Evolutionary conservation across 1,140 invertebrate species (phyloP).

Genomic region (Drosophila bocqueti): DNA sequence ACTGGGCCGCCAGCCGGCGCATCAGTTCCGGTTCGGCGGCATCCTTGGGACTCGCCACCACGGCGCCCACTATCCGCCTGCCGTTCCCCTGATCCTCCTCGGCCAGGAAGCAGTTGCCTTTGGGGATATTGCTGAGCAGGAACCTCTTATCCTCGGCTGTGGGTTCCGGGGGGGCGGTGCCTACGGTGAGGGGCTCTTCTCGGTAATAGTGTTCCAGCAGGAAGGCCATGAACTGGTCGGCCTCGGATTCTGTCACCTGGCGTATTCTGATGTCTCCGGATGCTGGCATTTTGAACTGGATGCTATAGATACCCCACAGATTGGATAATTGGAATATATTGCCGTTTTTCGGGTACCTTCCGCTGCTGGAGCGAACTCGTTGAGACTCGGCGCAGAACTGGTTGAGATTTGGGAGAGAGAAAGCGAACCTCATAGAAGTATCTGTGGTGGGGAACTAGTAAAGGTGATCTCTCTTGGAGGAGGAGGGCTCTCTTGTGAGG

Average conservation of each 20-base stretch:
- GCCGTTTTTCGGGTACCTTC: not conserved
- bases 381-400: constrained; percentile 15
- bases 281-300: not conserved
- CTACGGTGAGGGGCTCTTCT: constrained; percentile 63
- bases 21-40: constrained; percentile 12
- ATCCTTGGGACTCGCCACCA: constrained; percentile 59
- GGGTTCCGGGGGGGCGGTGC: constrained; percentile 49
- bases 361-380: constrained; percentile 6
- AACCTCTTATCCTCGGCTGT: constrained; percentile 46
- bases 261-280: constrained; percentile 29
- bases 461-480: not conserved
- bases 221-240: constrained; percentile 45
- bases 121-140: constrained; percentile 54
- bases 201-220: constrained; percentile 61
- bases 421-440: not conserved
- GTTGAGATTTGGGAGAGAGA: not conserved
- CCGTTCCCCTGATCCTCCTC: not conserved
- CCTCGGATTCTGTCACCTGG: constrained; percentile 17
- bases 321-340: not conserved
- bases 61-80: constrained; percentile 51
- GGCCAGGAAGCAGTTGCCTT: constrained; percentile 55
- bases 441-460: not conserved
- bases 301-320: not conserved
- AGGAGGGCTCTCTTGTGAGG: not conserved
- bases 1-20: constrained; percentile 6